Percentiles rank a stretch among this genome's conserved stretches.
These are phyloP conservation scores for Julus scandinavius DNA, from an alignment of 2,888 invertebrate genomes.

Conservation along the genomic window DNA sequence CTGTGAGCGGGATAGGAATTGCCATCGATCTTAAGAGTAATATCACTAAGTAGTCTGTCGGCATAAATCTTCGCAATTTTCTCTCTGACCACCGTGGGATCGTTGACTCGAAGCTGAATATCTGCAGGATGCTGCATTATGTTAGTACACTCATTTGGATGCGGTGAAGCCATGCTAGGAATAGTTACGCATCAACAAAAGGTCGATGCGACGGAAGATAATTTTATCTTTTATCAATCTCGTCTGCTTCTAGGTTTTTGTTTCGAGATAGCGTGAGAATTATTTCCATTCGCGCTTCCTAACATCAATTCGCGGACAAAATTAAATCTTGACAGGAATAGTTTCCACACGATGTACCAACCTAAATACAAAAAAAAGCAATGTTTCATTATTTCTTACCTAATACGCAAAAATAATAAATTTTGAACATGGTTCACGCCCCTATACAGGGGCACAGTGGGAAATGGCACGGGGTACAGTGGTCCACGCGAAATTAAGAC, in stretches of 20 bases:
- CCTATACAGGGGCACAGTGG: too few species aligned
- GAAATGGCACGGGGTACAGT: too few species aligned
- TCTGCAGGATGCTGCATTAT: constrained; percentile 6
- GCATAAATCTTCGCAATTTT: constrained; percentile 86
- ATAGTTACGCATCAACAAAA: neutral
- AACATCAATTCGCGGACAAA: constrained; percentile 13
- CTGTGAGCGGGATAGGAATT: constrained; percentile 87
- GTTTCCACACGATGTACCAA: constrained; percentile 4
- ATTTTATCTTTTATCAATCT: neutral
- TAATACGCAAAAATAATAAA: too few species aligned
- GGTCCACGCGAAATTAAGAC: too few species aligned
- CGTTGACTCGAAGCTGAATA: constrained; percentile 72
- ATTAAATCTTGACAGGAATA: constrained; percentile 10
- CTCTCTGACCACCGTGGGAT: constrained; percentile 81
- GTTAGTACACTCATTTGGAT: neutral
- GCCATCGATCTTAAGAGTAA: constrained; percentile 84
- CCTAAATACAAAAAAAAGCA: neutral
- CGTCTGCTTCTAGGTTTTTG: neutral
- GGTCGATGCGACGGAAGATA: neutral
- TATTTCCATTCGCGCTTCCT: neutral
- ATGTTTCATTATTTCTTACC: too few species aligned
- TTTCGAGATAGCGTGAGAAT: neutral
- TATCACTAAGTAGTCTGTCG: constrained; percentile 89
- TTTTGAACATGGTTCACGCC: too few species aligned
- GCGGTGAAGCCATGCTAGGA: neutral